Base-by-base conservation (phyloP, 92 coral and sea anemone genomes). In the Zoanthus sociatus region DNA sequence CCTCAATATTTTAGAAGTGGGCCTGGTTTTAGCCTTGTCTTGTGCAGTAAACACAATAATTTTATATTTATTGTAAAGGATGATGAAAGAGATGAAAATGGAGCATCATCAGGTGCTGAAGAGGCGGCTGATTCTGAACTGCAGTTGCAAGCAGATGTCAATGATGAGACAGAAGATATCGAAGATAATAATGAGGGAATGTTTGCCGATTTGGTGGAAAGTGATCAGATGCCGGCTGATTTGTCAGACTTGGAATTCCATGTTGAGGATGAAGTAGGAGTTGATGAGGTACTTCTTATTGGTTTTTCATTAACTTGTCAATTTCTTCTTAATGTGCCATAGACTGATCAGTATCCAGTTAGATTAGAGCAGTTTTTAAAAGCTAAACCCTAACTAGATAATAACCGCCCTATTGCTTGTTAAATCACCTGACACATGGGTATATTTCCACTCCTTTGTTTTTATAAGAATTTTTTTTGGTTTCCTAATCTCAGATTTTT, bases 181-280 rank as follows among this genome's bases (percentile, higher is more conserved):
- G 95, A 87, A 45, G 84, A 82, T 18, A 76, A 55, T 32, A 66
- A 84, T 61, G 88, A 78, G 44, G 74, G 67, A 51, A 45, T 67
- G 46, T 90, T 79, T 21, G 88, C 92, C n/a, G 96, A 89, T 26
- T 58, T 90, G 72, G 89, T 89, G 50, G 86, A 86, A 4, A 93
- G 77, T 63, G 93, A 89, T 11, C 78, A 79, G 79, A 90, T 64
- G 61, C 47, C 47, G 2, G 26, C 5, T 11, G 75, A 81, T 42
- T 0, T 81, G 75, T 26, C 17, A 26, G 85, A 46, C 47, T 20
- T 46, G 61, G 85, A 77, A 53, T 77, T 53, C 47, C 67, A 54
- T 30, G 82, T 77, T 10, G 82, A 77, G 63, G 82, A 77, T 54
- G 82, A 81, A 48, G 75, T 64, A n/a, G 73, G 60, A 9, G 3